These are phyloP conservation scores for Nycticorax nycticorax DNA, from an alignment of 2,113 vertebrate genomes.

Conservation along the genomic window DNA sequence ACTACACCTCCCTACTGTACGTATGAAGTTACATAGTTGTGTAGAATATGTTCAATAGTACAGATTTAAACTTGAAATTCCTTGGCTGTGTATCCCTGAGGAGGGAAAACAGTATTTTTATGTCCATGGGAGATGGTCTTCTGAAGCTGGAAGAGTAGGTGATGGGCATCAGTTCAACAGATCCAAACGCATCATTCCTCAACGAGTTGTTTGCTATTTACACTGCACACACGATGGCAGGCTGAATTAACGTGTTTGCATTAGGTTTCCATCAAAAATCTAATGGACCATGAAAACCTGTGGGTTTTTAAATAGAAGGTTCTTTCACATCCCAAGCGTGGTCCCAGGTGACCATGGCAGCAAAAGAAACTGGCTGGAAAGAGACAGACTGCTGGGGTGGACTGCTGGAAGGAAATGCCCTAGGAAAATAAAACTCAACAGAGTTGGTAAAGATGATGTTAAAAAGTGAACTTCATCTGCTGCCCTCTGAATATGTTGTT, in stretches of 20 bases:
- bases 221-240: accelerated
- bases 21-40: background rate
- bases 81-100: background rate
- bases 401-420: background rate
- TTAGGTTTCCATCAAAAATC: background rate
- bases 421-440: background rate
- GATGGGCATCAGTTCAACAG: background rate
- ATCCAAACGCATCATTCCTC: accelerated
- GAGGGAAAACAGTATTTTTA: accelerated
- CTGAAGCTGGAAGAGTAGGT: background rate
- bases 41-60: background rate
- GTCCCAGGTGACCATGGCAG: background rate
- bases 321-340: background rate
- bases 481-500: accelerated
- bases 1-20: background rate
- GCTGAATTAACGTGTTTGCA: accelerated
- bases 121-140: background rate
- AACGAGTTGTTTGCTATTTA: accelerated
- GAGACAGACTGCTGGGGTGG: background rate
- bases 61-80: background rate
- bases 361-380: background rate
- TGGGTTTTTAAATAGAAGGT: background rate
- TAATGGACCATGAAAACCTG: background rate
- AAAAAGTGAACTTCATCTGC: background rate
- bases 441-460: background rate